These are phyloP conservation scores for Pegoplata infirma DNA, from an alignment of 2,888 invertebrate species.

Conservation along the genomic window DNA sequence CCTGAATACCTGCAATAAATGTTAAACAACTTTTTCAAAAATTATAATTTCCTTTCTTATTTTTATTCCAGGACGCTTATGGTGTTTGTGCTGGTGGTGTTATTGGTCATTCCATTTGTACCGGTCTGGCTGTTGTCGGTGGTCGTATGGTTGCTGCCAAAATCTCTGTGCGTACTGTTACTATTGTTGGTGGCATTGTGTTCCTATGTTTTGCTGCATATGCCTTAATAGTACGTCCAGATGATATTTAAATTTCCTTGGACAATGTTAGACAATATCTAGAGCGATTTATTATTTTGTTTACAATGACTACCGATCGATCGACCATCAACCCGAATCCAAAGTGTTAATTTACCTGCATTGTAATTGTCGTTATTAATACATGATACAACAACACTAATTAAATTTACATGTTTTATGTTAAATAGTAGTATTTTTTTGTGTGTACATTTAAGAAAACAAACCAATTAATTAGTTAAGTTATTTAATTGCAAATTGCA, in stretches of 20 bases:
- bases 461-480: too few species aligned
- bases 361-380: constrained; percentile 10
- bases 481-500: constrained; percentile 19
- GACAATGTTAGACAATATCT: neutral
- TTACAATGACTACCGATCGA: constrained; percentile 16
- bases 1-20: too few species aligned
- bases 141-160: constrained; percentile 97
- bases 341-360: constrained; percentile 30
- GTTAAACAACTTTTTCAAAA: neutral
- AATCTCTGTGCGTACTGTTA: constrained; percentile 98
- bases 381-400: constrained; percentile 8
- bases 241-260: constrained; percentile 76
- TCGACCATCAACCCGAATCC: constrained; percentile 12
- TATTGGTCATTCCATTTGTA: constrained; percentile 96
- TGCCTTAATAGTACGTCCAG: constrained; percentile 91
- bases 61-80: constrained; percentile 87
- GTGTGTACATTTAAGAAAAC: constrained; percentile 12
- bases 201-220: constrained; percentile 96
- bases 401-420: constrained; percentile 23
- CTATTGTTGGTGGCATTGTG: constrained; percentile 96
- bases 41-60: constrained; percentile 7
- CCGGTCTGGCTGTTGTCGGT: constrained; percentile 97
- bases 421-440: constrained; percentile 37
- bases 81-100: constrained; percentile 97
- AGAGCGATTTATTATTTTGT: constrained; percentile 11